These are phyloP conservation scores for Lottia gigantea DNA, from an alignment of 2,888 invertebrate genomes.

Conservation along the genomic window DNA sequence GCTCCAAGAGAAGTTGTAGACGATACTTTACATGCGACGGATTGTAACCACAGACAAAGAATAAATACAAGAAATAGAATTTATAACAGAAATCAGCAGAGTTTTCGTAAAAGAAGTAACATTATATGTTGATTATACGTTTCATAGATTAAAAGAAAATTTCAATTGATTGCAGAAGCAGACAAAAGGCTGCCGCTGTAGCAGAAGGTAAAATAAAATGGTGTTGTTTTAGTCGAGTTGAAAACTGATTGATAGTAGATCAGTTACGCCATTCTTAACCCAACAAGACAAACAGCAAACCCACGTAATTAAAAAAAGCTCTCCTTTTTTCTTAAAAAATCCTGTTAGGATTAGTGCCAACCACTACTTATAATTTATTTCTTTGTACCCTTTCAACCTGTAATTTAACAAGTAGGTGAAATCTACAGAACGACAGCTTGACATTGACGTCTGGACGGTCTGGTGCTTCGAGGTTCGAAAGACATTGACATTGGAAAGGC, in stretches of 20 bases:
- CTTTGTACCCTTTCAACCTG: no score
- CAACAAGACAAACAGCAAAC: background rate
- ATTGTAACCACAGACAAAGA: background rate
- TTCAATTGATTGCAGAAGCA: no score
- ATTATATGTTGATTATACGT: background rate
- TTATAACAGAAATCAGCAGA: background rate
- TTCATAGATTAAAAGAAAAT: background rate
- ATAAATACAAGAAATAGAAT: background rate
- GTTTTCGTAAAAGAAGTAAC: background rate
- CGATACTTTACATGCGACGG: conserved; percentile 3
- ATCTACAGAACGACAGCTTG: no score
- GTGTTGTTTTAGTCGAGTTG: background rate
- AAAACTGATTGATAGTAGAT: conserved; percentile 1
- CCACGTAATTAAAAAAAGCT: background rate
- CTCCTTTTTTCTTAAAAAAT: background rate
- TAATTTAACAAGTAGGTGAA: no score
- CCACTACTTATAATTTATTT: background rate
- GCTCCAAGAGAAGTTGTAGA: background rate
- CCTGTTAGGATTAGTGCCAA: conserved; percentile 7
- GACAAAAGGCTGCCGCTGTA: no score
- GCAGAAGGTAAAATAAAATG: no score
- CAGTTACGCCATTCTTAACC: background rate
- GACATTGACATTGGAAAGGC: no score
- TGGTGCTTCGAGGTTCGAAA: no score
- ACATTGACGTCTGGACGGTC: no score